Percentiles rank a stretch among this genome's conserved stretches.
These are phyloP conservation scores for Noturus placidus DNA, from an alignment of 2,113 vertebrate species.

Conservation along the genomic window DNA sequence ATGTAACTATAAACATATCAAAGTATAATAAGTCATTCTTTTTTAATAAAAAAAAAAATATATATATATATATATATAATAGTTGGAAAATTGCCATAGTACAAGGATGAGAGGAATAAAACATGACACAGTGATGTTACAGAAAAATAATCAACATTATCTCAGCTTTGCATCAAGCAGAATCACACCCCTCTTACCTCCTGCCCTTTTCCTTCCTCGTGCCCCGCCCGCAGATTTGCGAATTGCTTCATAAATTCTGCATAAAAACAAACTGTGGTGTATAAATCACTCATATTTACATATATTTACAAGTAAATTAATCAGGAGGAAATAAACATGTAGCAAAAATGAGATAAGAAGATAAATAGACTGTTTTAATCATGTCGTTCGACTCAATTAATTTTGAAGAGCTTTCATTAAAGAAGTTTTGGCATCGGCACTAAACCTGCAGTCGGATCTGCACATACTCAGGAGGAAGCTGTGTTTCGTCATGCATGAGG, in stretches of 20 bases:
- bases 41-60: neutral
- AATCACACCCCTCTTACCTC: neutral
- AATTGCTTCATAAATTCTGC: neutral
- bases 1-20: neutral
- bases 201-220: neutral
- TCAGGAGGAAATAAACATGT: neutral
- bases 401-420: neutral
- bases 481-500: conserved; percentile 36
- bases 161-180: neutral
- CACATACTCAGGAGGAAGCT: conserved; percentile 12
- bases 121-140: neutral
- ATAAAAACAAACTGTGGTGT: neutral
- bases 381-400: conserved; percentile 6
- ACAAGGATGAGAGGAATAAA: neutral
- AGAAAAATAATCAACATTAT: neutral
- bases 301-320: neutral
- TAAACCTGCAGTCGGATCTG: conserved; percentile 24
- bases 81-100: neutral
- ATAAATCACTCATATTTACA: neutral
- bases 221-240: neutral
- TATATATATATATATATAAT: too few species aligned
- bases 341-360: neutral
- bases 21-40: neutral
- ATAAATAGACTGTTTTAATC: neutral
- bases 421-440: neutral